phyloP scores from a whole-genome alignment of 2,888 invertebrate species.

The Chaitophorus viminalis region DNA sequence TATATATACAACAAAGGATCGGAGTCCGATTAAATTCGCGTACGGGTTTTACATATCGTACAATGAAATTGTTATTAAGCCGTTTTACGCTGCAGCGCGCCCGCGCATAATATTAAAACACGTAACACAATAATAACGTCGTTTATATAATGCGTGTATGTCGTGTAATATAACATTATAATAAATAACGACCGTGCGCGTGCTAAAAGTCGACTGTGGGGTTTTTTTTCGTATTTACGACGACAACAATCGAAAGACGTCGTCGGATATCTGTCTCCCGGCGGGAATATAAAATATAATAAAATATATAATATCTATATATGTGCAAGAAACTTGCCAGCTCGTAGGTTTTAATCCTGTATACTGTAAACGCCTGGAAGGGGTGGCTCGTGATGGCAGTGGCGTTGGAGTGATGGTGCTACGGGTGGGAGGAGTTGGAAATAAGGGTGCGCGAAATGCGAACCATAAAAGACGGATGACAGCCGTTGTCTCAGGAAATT shows the following conservation, averaged over 20 bases:
- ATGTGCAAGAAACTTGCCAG: no score
- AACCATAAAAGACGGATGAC: slow-evolving; percentile 26
- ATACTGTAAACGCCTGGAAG: background rate
- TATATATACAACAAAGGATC: background rate
- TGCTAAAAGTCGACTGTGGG: background rate
- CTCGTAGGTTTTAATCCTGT: background rate
- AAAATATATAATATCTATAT: no score
- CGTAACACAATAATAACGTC: no score
- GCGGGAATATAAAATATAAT: background rate
- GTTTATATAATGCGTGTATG: no score
- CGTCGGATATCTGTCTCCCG: background rate
- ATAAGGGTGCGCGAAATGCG: background rate
- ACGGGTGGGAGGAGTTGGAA: no score
- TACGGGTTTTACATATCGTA: no score
- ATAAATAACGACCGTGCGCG: background rate
- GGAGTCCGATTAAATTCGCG: slow-evolving; percentile 3
- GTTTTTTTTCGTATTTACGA: slow-evolving; percentile 14
- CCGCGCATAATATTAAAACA: background rate
- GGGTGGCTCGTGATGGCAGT: background rate
- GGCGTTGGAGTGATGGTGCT: background rate
- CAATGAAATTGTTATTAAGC: background rate
- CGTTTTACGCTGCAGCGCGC: no score
- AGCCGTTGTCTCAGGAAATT: slow-evolving; percentile 47
- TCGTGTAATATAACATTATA: no score
- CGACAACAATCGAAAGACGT: slow-evolving; percentile 10